Evolutionary conservation across 2,797 vertebrate genomes (phyloP).

Genomic region (Pyrocephalus nanus): DNA sequence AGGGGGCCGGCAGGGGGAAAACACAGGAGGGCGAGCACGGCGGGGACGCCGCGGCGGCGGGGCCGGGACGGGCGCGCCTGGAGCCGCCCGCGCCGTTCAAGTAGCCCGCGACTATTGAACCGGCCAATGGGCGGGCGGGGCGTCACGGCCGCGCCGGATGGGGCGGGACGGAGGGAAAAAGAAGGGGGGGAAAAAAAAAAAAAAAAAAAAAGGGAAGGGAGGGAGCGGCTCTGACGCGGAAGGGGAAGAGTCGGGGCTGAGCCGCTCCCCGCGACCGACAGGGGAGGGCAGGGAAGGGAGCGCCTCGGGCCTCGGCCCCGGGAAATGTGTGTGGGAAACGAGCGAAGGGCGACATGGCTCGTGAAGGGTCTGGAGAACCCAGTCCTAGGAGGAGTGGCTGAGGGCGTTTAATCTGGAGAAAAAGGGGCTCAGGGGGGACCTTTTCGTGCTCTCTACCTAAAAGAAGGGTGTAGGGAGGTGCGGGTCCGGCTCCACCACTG

Average conservation of each 20-base stretch:
- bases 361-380: not conserved
- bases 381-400: not conserved
- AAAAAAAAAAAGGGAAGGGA: not conserved
- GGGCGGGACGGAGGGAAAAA: not conserved
- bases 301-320: not conserved
- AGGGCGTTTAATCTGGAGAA: no score
- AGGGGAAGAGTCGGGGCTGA: not conserved
- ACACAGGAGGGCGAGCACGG: not conserved
- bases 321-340: not conserved
- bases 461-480: not conserved
- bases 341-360: not conserved
- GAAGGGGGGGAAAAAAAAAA: no score
- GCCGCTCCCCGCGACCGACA: no score
- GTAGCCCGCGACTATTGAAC: conserved; percentile 99
- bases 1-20: not conserved
- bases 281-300: not conserved
- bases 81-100: conserved; percentile 85
- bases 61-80: not conserved
- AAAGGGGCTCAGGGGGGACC: no score
- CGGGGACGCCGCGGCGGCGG: not conserved
- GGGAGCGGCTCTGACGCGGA: not conserved
- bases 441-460: not conserved
- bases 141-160: not conserved
- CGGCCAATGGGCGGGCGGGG: conserved; percentile 79
- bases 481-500: not conserved